phyloP scores from a whole-genome alignment of 2,888 invertebrate genomes.

The Mycalesis mineus region DNA sequence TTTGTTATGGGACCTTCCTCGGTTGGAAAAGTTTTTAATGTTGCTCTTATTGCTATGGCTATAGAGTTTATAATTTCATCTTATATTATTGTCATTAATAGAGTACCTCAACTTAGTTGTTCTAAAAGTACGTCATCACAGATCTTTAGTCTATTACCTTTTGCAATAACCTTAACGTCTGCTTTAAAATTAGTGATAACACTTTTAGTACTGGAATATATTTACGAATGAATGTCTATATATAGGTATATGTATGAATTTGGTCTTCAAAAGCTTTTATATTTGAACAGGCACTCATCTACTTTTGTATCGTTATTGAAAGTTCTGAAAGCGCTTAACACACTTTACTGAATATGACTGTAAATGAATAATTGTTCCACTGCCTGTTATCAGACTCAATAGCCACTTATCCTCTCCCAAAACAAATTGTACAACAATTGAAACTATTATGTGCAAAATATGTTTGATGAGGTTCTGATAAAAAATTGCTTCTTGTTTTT shows the following conservation, averaged over 20 bases:
- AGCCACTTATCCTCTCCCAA: background rate
- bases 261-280: no score
- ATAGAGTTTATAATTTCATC: background rate
- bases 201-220: no score
- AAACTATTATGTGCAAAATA: no score
- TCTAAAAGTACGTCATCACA: background rate
- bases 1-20: constrained; percentile 8
- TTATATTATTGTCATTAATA: background rate
- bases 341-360: background rate
- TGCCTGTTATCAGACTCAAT: background rate
- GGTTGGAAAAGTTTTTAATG: constrained; percentile 3
- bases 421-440: background rate
- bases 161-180: background rate
- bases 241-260: no score
- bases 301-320: background rate
- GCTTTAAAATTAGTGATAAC: no score
- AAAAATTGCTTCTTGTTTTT: no score
- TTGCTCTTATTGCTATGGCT: background rate
- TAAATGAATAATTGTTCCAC: background rate
- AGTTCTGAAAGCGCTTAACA: background rate
- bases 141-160: background rate
- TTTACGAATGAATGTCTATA: no score
- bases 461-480: no score
- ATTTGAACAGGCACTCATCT: background rate
- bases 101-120: background rate